phyloP scores from a whole-genome alignment of 2,113 vertebrate species.

The Silurus meridionalis region DNA sequence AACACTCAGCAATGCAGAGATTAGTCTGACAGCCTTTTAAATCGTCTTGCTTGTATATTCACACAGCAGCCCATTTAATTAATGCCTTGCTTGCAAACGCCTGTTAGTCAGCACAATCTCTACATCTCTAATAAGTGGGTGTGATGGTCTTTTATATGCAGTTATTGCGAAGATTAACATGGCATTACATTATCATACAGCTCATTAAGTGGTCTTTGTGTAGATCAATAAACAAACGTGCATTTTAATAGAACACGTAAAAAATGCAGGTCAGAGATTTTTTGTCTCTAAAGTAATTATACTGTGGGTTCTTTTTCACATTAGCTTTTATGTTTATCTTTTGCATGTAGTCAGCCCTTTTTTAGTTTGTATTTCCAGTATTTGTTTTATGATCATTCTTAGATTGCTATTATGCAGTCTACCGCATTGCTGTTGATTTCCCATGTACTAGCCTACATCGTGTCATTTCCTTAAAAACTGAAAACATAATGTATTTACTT shows the following conservation, averaged over 20 bases:
- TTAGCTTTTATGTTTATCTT: not conserved
- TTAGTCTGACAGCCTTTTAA: slow-evolving; percentile 35
- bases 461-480: not conserved
- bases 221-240: not conserved
- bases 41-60: slow-evolving; percentile 10
- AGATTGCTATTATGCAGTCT: not conserved
- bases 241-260: not conserved
- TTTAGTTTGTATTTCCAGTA: not conserved
- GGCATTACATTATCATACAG: not conserved
- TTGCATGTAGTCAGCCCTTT: not conserved
- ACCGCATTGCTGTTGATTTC: not conserved
- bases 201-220: not conserved
- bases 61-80: not conserved
- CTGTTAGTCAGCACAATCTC: slow-evolving; percentile 10
- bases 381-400: not conserved
- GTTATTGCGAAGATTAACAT: not conserved
- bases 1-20: slow-evolving; percentile 40
- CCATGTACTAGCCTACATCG: not conserved
- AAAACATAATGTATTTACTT: not conserved
- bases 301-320: not conserved
- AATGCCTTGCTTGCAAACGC: not conserved
- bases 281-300: not conserved
- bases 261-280: not conserved
- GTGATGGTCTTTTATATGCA: not conserved
- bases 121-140: not conserved